Base-by-base conservation (phyloP, 1,140 invertebrate species). In the Ylistrum balloti region DNA sequence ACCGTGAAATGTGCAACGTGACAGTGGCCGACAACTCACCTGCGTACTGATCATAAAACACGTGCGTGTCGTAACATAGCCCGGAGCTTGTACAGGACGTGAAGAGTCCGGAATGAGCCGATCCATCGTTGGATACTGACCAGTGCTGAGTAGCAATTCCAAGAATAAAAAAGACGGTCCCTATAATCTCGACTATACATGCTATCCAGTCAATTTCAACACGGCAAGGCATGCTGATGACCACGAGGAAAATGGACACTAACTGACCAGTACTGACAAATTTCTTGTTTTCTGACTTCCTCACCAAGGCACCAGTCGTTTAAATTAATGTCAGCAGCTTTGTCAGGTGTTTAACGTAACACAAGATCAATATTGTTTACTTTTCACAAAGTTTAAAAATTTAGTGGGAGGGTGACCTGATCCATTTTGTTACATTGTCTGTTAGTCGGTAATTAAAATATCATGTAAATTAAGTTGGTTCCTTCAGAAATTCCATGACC, bases 171-270 rank as follows among this genome's bases (percentile, higher is more conserved):
- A 91, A 91, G 10, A 91, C 34, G 15, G 88, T n/a, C 3, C 41
- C 86, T 17, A 88, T 28, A 33, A 89, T 5, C 85, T 91, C 87
- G 5, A 91, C 56, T 0, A 91, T 5, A 38, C 90, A 88, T 1
- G 88, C 86, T 35, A 91, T 91, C 90, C 90, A 91, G 33, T 91
- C 90, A 0, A 91, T 32, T 41, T 88, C 90, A 11, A 91, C 86
- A 20, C 90, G 90, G 35, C 88, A 89, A 33, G 41, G 41, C 88
- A 89, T 89, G 7, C 9, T 28, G 86, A 86, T 86, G n/a, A n/a
- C 33, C 88, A 38, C n/a, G 45, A 56, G 17, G 45, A 56, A 56
- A 56, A 2, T 74, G 0, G 20, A 74, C 56, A 74, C 5, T 28
- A 7, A 28, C 41, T 45, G 17, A 45, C 56, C 56, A 74, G 56